Percentiles rank a stretch among this genome's conserved stretches.
phyloP scores from a whole-genome alignment of 2,113 vertebrate species.

The Bubalus kerabau region DNA sequence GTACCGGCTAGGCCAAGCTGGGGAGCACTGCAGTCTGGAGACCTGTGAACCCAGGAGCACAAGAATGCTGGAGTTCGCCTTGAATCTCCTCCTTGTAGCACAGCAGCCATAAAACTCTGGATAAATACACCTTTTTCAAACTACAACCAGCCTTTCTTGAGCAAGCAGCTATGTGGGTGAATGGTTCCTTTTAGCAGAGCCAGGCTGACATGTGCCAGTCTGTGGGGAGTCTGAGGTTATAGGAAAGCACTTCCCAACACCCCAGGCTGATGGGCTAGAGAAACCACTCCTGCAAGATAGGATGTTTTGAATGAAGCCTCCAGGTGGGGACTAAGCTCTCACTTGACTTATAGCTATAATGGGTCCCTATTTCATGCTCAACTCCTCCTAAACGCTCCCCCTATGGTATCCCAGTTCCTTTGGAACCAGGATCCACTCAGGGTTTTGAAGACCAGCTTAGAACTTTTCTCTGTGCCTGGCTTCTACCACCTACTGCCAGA shows the following conservation, averaged over 20 bases:
- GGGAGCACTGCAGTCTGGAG: neutral
- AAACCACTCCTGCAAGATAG: neutral
- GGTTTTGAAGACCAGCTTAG: neutral
- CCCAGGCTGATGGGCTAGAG: neutral
- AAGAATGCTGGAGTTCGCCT: neutral
- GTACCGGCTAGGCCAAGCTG: neutral
- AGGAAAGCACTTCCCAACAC: neutral
- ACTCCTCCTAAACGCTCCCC: neutral
- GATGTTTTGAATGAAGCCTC: neutral
- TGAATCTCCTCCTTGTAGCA: slow-evolving; percentile 10
- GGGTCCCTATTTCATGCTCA: neutral
- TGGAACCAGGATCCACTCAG: neutral
- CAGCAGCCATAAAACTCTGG: slow-evolving; percentile 17
- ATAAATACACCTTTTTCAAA: neutral
- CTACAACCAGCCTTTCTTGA: slow-evolving; percentile 1
- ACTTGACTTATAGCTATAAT: neutral
- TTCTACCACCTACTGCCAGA: neutral
- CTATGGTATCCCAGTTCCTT: neutral
- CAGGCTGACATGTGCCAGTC: neutral
- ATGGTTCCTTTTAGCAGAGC: neutral
- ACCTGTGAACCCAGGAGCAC: neutral
- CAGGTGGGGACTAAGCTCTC: neutral
- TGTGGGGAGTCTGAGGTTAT: neutral
- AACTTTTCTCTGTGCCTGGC: neutral
- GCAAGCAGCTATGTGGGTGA: neutral